Conservation (phyloP, 2,797 vertebrate genomes). For the Dermochelys coriacea region DNA sequence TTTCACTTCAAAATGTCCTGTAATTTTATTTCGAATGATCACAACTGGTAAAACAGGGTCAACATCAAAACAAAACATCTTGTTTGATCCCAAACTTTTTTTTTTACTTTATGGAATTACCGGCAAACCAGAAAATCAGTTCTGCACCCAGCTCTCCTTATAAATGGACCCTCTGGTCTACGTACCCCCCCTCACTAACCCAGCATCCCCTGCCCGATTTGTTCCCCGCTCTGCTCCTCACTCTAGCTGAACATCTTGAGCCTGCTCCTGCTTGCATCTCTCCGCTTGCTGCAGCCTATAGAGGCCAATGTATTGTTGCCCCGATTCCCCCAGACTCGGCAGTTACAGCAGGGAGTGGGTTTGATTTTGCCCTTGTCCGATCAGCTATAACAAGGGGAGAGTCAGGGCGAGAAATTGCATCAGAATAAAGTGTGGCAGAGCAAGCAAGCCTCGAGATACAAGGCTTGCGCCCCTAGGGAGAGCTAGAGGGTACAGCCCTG, state of each 20-base stretch:
- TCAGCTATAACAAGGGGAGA: neutral
- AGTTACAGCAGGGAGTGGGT: neutral
- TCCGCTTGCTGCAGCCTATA: neutral
- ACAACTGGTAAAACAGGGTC: neutral
- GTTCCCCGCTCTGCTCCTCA: neutral
- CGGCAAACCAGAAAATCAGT: neutral
- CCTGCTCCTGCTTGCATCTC: neutral
- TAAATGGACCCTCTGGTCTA: neutral
- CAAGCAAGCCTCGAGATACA: neutral
- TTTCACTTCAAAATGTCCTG: neutral
- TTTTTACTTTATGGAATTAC: neutral
- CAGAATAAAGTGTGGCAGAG: neutral
- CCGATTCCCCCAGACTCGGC: neutral
- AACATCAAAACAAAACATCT: neutral
- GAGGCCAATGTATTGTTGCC: neutral
- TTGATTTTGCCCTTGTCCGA: neutral
- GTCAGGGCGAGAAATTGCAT: neutral
- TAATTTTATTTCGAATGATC: neutral
- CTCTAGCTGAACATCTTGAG: neutral
- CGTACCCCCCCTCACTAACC: neutral
- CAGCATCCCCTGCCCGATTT: neutral
- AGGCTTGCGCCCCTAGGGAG: neutral
- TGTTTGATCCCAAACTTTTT: neutral
- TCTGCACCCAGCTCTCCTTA: neutral
- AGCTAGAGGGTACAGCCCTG: neutral